Base-by-base conservation (phyloP, 2,113 vertebrate genomes). In the Gallinago media region DNA sequence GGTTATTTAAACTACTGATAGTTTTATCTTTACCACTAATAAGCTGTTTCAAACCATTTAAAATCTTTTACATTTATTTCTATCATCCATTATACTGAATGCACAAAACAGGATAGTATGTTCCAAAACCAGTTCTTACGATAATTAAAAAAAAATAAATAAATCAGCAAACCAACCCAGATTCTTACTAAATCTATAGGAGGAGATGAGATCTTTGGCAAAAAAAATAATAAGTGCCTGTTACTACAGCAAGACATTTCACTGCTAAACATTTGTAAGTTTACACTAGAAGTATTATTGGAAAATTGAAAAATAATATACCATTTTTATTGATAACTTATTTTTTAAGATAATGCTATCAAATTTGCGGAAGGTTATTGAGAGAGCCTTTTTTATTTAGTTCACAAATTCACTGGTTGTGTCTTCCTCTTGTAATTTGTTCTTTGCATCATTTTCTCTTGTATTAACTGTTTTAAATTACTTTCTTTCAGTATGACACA, bases 401-500 rank as follows among this genome's bases (percentile, higher is more conserved):
- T 83, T 85, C 26, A 54, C 20, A 61, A 38, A 46, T 59, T 78
- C 5, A 40, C 6, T 70, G 17, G 2, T 90, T 90, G 8, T 77
- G 17, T 76, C 40, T 85, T 91, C 40, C 9, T 88, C 31, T 74
- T 83, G 26, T 59, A 31, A 47, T 62, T 71, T 63, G 36, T 79
- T 89, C 52, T 71, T 71, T n/a, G 14, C 29, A 19, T 47, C 3
- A 17, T 81, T 86, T 93, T 81, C n/a, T 44, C 32, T 40, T 70
- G 8, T 73, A 46, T 36, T 95, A 72, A 95, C 38, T 89, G 32
- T 75, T 79, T 54, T 50, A 55, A 95, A 94, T 90, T 78, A 29
- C 40, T 61, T 97, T 86, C 86, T 92, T 70, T 95, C 96, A 99
- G 99, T 99, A 99, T 23, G 99, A 99, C 89, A 99, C 99, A 5